phyloP scores from a whole-genome alignment of 2,888 invertebrate genomes.

The Euplexia lucipara region DNA sequence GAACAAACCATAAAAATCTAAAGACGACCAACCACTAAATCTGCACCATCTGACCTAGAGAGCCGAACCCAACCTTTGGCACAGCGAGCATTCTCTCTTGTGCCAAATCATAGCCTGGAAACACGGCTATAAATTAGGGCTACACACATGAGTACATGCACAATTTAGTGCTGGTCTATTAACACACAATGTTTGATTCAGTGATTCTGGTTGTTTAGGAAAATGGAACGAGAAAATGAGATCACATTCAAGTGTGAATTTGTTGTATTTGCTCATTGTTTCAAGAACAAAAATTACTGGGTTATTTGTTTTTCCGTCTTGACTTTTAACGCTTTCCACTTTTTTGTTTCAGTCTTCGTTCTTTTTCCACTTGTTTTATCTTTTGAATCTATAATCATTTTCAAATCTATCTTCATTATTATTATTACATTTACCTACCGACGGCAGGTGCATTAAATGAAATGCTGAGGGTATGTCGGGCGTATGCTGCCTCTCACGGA shows the following conservation, averaged over 20 bases:
- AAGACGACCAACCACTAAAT: conserved; percentile 13
- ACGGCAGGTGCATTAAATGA: too few species aligned
- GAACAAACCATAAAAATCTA: too few species aligned
- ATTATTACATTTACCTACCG: too few species aligned
- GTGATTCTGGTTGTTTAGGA: conserved; percentile 35
- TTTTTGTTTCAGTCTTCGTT: too few species aligned
- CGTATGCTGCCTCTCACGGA: too few species aligned
- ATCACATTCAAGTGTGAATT: conserved; percentile 12
- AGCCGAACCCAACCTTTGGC: conserved; percentile 43
- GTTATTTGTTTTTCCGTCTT: too few species aligned
- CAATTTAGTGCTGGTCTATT: conserved; percentile 53
- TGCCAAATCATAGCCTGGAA: conserved; percentile 53
- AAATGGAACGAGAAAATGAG: conserved; percentile 2
- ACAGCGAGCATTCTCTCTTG: conserved; percentile 31
- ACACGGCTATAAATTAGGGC: conserved; percentile 54
- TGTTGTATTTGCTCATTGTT: conserved; percentile 1
- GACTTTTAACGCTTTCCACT: too few species aligned
- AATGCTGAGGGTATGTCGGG: too few species aligned
- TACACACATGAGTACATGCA: conserved; percentile 53
- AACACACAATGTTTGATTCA: conserved; percentile 43
- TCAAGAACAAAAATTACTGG: too few species aligned
- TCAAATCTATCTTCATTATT: too few species aligned
- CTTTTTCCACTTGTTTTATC: too few species aligned
- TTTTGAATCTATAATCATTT: too few species aligned
- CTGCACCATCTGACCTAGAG: conserved; percentile 26